Evolutionary conservation across 2,797 vertebrate species (phyloP).

Genomic region (Champsocephalus gunnari): DNA sequence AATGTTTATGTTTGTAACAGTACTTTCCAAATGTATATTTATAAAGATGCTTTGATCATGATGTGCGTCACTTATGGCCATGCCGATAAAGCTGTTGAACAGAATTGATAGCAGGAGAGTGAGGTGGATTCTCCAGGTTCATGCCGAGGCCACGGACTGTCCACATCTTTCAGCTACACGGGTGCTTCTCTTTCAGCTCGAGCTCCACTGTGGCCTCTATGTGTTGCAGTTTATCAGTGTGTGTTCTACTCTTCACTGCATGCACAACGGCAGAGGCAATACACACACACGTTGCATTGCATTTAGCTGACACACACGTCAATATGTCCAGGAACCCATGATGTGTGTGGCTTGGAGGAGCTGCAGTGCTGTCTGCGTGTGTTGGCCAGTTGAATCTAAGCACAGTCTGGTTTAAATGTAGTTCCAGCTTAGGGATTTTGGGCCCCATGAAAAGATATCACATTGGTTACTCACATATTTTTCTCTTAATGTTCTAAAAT

Average conservation of each 20-base stretch:
- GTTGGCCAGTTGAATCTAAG: constrained; percentile 66
- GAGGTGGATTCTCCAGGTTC: constrained; percentile 51
- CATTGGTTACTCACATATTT: no score
- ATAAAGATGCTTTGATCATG: no score
- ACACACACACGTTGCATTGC: neutral
- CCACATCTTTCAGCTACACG: constrained; percentile 2
- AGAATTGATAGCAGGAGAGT: no score
- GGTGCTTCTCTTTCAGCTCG: neutral
- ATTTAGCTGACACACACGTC: neutral
- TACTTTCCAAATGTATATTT: no score
- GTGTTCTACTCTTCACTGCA: neutral
- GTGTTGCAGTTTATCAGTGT: neutral
- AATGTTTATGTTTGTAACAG: no score
- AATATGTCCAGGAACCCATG: constrained; percentile 8
- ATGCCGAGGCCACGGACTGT: constrained; percentile 20
- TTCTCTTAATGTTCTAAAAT: no score
- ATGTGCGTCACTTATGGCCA: no score
- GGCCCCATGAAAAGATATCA: no score
- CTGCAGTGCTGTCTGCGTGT: constrained; percentile 41
- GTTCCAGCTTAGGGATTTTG: constrained; percentile 30
- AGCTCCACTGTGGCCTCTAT: neutral
- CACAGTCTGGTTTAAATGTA: constrained; percentile 69
- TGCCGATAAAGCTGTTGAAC: no score
- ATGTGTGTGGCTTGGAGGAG: constrained; percentile 22
- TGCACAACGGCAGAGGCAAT: neutral